phyloP scores from a whole-genome alignment of 2,888 invertebrate genomes.

The Epinotia nisella region DNA sequence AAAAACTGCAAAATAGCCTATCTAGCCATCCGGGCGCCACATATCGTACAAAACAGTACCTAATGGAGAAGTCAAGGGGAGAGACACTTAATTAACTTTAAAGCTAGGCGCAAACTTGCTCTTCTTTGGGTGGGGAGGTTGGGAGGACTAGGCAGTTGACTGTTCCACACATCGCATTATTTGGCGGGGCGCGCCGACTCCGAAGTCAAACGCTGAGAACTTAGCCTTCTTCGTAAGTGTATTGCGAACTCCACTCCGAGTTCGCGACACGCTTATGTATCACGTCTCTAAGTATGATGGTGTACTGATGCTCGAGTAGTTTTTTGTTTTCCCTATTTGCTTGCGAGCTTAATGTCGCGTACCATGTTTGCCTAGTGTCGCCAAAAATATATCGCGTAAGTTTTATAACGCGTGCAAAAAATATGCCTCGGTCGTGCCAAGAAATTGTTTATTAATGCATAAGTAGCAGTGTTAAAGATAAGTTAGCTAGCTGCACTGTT shows the following conservation, averaged over 20 bases:
- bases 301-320: slow-evolving; percentile 44
- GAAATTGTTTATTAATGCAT: background rate
- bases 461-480: background rate
- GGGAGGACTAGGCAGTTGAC: slow-evolving; percentile 50
- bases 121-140: slow-evolving; percentile 49
- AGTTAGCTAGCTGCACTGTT: background rate
- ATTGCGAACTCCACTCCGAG: slow-evolving; percentile 65
- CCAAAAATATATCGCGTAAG: background rate
- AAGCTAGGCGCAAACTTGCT: slow-evolving; percentile 69
- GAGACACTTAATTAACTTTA: slow-evolving; percentile 76
- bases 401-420: slow-evolving; percentile 4
- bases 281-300: slow-evolving; percentile 53
- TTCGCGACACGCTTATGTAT: slow-evolving; percentile 55
- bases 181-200: slow-evolving; percentile 58
- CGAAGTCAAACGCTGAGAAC: slow-evolving; percentile 67
- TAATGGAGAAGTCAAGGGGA: slow-evolving; percentile 56
- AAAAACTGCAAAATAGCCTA: slow-evolving; percentile 56
- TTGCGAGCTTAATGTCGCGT: slow-evolving; percentile 38
- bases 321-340: slow-evolving; percentile 33
- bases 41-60: slow-evolving; percentile 61
- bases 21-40: slow-evolving; percentile 58
- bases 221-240: slow-evolving; percentile 65
- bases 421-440: background rate
- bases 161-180: slow-evolving; percentile 63
- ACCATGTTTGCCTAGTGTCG: slow-evolving; percentile 19